These are phyloP conservation scores for Micromussa lordhowensis DNA, from an alignment of 92 coral and sea anemone genomes.

Conservation along the genomic window DNA sequence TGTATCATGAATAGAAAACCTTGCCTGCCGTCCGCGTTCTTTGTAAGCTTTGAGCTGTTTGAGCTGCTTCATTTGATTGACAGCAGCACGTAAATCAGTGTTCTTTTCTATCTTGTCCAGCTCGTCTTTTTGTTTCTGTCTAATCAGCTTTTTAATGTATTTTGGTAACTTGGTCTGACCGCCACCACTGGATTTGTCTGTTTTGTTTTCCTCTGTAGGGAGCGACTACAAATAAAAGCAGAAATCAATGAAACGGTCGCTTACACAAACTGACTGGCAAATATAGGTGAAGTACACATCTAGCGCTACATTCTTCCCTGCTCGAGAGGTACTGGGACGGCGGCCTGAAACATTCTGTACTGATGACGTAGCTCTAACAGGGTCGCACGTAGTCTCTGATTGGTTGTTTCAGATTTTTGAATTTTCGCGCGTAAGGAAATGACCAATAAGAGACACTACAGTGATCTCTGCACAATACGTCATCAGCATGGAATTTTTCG, in stretches of 20 bases:
- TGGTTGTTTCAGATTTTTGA: background rate
- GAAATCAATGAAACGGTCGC: background rate
- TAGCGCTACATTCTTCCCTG: background rate
- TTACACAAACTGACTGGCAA: background rate
- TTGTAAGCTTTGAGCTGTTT: slow-evolving; percentile 41
- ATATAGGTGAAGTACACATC: no score
- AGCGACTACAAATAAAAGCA: background rate
- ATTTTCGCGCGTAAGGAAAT: background rate
- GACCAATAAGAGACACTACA: no score
- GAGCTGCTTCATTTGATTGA: slow-evolving; percentile 35
- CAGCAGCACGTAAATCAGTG: slow-evolving; percentile 60
- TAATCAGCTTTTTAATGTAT: slow-evolving; percentile 78
- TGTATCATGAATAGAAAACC: slow-evolving; percentile 78
- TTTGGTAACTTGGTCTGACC: slow-evolving; percentile 68
- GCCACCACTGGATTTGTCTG: background rate
- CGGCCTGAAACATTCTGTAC: background rate
- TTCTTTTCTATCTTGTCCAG: slow-evolving; percentile 57
- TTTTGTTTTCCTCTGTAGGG: slow-evolving; percentile 17
- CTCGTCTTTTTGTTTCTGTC: slow-evolving; percentile 62
- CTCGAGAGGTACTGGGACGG: background rate
- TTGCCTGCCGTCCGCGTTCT: slow-evolving; percentile 53
- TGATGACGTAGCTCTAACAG: background rate
- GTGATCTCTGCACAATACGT: background rate
- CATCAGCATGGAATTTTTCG: background rate
- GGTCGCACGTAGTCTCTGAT: background rate